These are phyloP conservation scores for Hydrochoerus hydrochaeris DNA, from an alignment of 2,113 vertebrate genomes.

Conservation along the genomic window DNA sequence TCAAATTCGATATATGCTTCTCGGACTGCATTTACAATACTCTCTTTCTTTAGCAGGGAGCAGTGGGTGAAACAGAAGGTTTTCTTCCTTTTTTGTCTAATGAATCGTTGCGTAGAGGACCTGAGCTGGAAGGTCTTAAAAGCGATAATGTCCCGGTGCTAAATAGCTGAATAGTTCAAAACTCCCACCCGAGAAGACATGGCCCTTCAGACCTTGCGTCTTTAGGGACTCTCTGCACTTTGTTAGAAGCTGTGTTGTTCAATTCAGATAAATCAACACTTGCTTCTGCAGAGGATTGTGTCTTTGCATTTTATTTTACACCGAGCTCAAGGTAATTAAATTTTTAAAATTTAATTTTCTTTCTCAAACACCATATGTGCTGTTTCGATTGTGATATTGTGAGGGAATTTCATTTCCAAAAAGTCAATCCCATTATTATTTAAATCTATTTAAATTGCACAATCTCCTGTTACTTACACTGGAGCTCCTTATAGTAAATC, in stretches of 20 bases:
- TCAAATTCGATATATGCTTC: background rate
- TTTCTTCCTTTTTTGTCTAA: background rate
- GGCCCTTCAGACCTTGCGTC: background rate
- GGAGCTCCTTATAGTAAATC: background rate
- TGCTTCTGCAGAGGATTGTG: constrained; percentile 26
- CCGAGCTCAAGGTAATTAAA: constrained; percentile 65
- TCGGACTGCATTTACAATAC: background rate
- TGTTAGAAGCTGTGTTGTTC: constrained; percentile 1
- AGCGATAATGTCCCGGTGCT: background rate
- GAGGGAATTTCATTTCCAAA: constrained; percentile 54
- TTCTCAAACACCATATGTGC: constrained; percentile 53
- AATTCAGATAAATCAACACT: constrained; percentile 59
- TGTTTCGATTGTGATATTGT: constrained; percentile 46
- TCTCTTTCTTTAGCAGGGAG: background rate
- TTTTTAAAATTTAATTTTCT: constrained; percentile 73
- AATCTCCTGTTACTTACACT: background rate
- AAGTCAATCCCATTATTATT: constrained; percentile 67
- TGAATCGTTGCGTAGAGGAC: background rate
- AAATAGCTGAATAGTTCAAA: background rate
- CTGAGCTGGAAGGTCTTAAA: background rate
- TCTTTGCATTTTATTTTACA: constrained; percentile 61
- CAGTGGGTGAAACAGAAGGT: background rate
- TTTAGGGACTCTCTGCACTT: background rate
- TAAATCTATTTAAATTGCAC: constrained; percentile 61
- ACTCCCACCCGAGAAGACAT: background rate